These are phyloP conservation scores for Pardosa pseudoannulata DNA, from an alignment of 2,888 invertebrate genomes.

Conservation along the genomic window DNA sequence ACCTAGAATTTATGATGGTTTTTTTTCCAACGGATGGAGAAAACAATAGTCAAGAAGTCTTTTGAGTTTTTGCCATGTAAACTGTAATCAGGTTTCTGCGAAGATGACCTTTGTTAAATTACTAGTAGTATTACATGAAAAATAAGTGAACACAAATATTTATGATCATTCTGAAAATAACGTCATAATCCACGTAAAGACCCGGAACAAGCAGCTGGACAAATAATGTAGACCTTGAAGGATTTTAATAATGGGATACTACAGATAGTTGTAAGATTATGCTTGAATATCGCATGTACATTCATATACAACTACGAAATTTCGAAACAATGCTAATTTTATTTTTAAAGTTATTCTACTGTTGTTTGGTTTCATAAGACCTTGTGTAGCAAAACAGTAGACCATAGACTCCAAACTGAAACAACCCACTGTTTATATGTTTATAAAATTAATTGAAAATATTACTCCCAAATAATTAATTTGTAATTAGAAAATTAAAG, in stretches of 20 bases:
- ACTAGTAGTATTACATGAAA: neutral
- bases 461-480: no score
- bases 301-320: neutral
- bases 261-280: neutral
- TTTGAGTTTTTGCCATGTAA: no score
- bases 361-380: no score
- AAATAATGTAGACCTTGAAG: conserved; percentile 38
- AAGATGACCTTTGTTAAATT: conserved; percentile 8
- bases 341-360: no score
- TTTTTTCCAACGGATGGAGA: no score
- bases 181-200: conserved; percentile 28
- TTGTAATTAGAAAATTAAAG: no score
- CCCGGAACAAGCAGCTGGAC: conserved; percentile 34
- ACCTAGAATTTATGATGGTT: no score
- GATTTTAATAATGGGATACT: neutral
- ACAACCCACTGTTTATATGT: no score
- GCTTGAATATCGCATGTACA: neutral
- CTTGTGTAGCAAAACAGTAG: no score
- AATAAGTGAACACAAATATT: neutral
- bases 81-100: neutral
- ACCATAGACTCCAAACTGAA: no score
- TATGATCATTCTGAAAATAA: neutral
- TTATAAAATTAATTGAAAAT: no score
- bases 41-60: no score
- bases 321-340: neutral